phyloP scores from a whole-genome alignment of 2,113 vertebrate species.

The Myrmecobius fasciatus region DNA sequence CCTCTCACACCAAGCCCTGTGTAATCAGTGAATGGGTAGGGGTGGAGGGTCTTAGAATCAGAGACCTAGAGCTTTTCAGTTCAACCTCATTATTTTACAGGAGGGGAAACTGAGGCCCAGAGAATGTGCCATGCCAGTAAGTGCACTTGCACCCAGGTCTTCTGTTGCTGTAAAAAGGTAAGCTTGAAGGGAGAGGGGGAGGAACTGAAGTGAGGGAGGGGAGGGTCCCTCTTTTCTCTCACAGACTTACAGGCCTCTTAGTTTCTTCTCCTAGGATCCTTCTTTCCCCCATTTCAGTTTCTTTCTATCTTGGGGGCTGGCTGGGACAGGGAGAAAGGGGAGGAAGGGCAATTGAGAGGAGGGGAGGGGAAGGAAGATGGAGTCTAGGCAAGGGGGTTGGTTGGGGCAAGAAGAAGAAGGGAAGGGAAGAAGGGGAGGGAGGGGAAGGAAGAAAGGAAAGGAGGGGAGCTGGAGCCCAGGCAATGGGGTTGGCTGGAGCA shows the following conservation, averaged over 20 bases:
- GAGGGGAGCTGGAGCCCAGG: too few relatives aligned
- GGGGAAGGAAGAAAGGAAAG: neutral
- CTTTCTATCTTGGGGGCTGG: neutral
- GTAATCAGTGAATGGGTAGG: neutral
- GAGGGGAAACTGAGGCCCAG: neutral
- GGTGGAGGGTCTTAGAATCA: neutral
- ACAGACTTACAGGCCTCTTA: neutral
- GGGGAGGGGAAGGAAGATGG: too few relatives aligned
- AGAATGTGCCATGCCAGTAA: neutral
- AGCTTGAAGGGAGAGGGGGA: neutral
- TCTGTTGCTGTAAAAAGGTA: fast-evolving
- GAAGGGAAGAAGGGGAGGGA: neutral
- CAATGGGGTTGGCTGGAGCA: too few relatives aligned
- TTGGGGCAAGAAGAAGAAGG: neutral
- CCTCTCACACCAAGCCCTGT: neutral
- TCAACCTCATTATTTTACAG: neutral
- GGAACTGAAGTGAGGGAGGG: neutral
- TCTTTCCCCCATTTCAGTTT: neutral
- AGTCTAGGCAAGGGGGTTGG: too few relatives aligned
- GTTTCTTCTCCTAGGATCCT: neutral
- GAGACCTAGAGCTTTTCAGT: neutral
- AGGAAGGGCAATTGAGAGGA: too few relatives aligned
- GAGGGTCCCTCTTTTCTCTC: neutral
- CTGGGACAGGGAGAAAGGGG: neutral
- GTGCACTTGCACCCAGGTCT: neutral